Evolutionary conservation across 2,113 vertebrate genomes (phyloP), one percentile per base, ranked within the genome.

Genomic region (Platanista minor): DNA sequence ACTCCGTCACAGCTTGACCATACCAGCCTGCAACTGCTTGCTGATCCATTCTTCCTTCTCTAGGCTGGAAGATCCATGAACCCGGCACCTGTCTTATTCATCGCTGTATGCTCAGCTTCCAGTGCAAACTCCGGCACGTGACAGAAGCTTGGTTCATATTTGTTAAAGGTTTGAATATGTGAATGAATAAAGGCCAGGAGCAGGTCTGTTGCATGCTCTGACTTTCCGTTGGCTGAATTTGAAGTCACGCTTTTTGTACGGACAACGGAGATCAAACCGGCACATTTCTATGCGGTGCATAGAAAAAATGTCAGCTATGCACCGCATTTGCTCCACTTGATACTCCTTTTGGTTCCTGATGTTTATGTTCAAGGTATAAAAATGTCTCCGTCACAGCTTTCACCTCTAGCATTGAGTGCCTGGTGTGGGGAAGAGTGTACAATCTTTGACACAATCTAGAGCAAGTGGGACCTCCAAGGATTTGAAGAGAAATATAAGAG

Each of bases 401-500:
- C 62, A 61, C 84, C 87, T 83, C 41, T 85, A 77, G 69, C 96
- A 94, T 27, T 83, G 72, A 97, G 86, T 71, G 62, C 31, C 41
- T 94, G 29, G 36, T 71, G 5, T 27, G 15, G 41, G 18, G 52
- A 93, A 94, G 80, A 92, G 74, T 67, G 77, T 11, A 62, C 5
- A 80, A 69, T 94, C 78, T 94, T 54, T 57, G 71, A 93, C 59
- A 82, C 15, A 54, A 75, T 91, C 93, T 94, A 84, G 67, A 87
- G 69, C 33, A 57, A 87, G 54, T 78, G 77, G 69, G 43, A 54
- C 25, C 77, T 81, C 92, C 41, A 88, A 94, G 89, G 93, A 91
- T 75, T 87, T 91, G 67, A 89, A 87, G 36, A 52, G 95, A 96
- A 96, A 95, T 46, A 15, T 49, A 89, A 97, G 90, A 62, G 43